Percentiles rank a stretch among this genome's conserved stretches.
Conservation (phyloP, 2,888 invertebrate genomes). For the Caenorhabditis drosophilae region DNA sequence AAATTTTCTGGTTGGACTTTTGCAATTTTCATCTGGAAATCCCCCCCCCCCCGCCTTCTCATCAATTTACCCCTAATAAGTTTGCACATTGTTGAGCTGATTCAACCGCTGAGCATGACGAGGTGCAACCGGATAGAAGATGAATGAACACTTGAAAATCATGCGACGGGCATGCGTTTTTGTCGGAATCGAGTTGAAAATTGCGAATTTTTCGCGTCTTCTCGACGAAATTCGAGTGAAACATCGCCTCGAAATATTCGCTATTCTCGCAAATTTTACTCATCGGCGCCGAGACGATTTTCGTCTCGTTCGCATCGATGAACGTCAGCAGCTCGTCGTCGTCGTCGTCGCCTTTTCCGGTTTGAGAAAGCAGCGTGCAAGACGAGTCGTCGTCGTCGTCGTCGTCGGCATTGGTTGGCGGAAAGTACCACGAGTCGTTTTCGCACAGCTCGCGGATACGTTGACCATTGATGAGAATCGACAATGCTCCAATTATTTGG, state of each 20-base stretch:
- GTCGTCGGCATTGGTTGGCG: no score
- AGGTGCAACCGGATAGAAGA: slow-evolving; percentile 45
- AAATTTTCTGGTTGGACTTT: no score
- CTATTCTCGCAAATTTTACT: slow-evolving; percentile 43
- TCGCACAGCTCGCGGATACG: slow-evolving; percentile 41
- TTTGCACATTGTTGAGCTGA: slow-evolving; percentile 45
- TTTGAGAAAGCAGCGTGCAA: neutral
- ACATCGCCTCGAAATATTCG: slow-evolving; percentile 63
- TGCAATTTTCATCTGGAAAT: neutral
- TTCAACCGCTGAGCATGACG: slow-evolving; percentile 27
- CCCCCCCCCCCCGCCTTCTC: no score
- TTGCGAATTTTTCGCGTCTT: slow-evolving; percentile 40
- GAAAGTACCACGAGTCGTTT: slow-evolving; percentile 36
- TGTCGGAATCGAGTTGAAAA: slow-evolving; percentile 47
- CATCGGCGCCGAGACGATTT: slow-evolving; percentile 44
- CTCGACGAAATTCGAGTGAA: slow-evolving; percentile 53
- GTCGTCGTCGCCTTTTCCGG: slow-evolving; percentile 2
- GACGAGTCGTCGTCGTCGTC: neutral
- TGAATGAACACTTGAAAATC: slow-evolving; percentile 58
- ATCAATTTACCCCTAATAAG: no score
- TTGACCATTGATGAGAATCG: slow-evolving; percentile 44
- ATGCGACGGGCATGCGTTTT: slow-evolving; percentile 33
- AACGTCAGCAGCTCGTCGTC: slow-evolving; percentile 24
- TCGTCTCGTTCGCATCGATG: slow-evolving; percentile 29
- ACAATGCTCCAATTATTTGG: slow-evolving; percentile 52